Conservation (phyloP, 92 coral and sea anemone species). For the Porites lobata region DNA sequence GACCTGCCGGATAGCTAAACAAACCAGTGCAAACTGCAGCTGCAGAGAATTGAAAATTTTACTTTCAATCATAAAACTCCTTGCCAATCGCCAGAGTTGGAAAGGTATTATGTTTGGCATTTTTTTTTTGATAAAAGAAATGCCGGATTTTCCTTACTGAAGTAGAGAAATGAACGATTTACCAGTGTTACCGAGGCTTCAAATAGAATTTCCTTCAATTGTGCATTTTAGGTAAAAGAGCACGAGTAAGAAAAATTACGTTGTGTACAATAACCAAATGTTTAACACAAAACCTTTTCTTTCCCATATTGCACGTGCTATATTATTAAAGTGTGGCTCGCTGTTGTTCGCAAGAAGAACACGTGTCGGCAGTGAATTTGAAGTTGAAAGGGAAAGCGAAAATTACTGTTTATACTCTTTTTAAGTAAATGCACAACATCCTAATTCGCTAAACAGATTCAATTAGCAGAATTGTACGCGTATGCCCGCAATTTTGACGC, state of each 20-base stretch:
- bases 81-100: no score
- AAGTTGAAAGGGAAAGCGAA: slow-evolving; percentile 10
- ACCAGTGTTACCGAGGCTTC: no score
- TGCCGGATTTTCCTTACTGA: no score
- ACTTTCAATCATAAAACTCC: no score
- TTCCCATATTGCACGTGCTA: slow-evolving; percentile 20
- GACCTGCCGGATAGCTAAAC: no score
- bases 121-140: no score
- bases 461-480: background rate
- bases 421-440: slow-evolving; percentile 31
- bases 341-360: slow-evolving; percentile 19
- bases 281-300: slow-evolving; percentile 24
- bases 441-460: background rate
- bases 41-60: no score
- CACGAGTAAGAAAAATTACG: slow-evolving; percentile 23
- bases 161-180: no score
- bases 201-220: no score
- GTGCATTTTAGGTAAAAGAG: background rate
- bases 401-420: background rate
- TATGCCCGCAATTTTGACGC: background rate
- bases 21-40: no score
- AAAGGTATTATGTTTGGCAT: no score
- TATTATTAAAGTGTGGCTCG: slow-evolving; percentile 25
- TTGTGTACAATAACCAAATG: slow-evolving; percentile 17
- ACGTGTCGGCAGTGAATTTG: slow-evolving; percentile 22